Conservation (phyloP, 1,140 invertebrate genomes). For the Mesaphorura yosii region DNA sequence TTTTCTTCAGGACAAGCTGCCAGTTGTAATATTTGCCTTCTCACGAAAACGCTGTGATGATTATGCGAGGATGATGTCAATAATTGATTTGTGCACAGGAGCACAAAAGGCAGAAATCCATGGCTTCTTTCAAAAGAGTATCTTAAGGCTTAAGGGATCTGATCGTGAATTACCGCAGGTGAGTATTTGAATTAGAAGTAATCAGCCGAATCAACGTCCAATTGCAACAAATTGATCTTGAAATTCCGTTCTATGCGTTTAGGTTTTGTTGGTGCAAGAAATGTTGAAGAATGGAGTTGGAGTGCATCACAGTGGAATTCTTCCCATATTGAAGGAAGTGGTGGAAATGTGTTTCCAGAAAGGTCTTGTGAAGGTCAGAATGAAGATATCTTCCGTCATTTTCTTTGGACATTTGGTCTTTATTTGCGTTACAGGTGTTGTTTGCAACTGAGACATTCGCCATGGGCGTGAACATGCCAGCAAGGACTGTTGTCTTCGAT, state of each 20-base stretch:
- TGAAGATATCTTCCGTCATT: no score
- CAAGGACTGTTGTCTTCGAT: constrained; percentile 96
- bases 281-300: constrained; percentile 82
- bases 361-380: constrained; percentile 68
- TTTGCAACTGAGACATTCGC: constrained; percentile 99
- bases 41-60: constrained; percentile 78
- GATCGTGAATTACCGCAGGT: constrained; percentile 86
- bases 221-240: background rate
- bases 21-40: constrained; percentile 87
- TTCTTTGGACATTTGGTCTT: background rate
- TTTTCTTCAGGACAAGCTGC: constrained; percentile 79
- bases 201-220: constrained; percentile 5
- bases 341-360: constrained; percentile 93
- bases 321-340: constrained; percentile 94
- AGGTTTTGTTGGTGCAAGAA: constrained; percentile 57
- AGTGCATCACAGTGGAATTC: constrained; percentile 92
- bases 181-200: constrained; percentile 8
- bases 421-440: constrained; percentile 70
- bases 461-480: constrained; percentile 99
- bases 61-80: constrained; percentile 55
- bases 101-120: constrained; percentile 72
- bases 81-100: constrained; percentile 66
- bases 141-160: constrained; percentile 67
- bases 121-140: constrained; percentile 68
- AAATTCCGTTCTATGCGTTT: constrained; percentile 18